Percentiles rank a stretch among this genome's conserved stretches.
phyloP scores from a whole-genome alignment of 2,797 vertebrate species.

The Margarornis squamiger region DNA sequence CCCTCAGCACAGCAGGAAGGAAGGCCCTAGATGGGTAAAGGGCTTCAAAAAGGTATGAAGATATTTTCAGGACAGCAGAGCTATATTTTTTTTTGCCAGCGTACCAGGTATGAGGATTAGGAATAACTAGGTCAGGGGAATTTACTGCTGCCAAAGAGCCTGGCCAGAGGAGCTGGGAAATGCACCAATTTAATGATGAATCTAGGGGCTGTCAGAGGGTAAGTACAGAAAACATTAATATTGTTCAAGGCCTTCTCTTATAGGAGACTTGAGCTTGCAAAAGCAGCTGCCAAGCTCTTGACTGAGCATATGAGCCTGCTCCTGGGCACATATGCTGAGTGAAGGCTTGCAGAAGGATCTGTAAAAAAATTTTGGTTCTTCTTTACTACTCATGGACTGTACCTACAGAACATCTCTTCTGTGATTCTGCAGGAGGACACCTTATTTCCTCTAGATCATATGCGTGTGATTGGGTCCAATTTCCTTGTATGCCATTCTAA shows the following conservation, averaged over 20 bases:
- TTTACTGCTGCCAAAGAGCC: constrained; percentile 19
- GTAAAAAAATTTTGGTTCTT: background rate
- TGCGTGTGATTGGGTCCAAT: background rate
- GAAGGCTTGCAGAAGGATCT: background rate
- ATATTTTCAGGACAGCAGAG: background rate
- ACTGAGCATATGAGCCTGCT: background rate
- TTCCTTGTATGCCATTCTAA: background rate
- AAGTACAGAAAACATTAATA: constrained; percentile 53
- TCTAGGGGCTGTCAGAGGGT: constrained; percentile 33
- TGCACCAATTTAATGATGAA: constrained; percentile 40
- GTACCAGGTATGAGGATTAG: background rate
- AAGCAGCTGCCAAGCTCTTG: constrained; percentile 6
- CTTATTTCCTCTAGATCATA: background rate
- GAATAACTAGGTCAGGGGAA: background rate
- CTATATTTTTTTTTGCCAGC: background rate
- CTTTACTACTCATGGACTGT: background rate
- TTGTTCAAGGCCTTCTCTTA: constrained; percentile 14
- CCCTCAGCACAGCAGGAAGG: background rate
- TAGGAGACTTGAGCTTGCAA: constrained; percentile 28
- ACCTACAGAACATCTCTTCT: background rate
- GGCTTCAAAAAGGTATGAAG: background rate
- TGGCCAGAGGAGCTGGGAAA: constrained; percentile 36
- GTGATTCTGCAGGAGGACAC: background rate
- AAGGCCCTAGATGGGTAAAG: background rate
- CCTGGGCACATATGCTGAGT: background rate